Conservation (phyloP, 2,113 vertebrate species). For the Agelaius tricolor region DNA sequence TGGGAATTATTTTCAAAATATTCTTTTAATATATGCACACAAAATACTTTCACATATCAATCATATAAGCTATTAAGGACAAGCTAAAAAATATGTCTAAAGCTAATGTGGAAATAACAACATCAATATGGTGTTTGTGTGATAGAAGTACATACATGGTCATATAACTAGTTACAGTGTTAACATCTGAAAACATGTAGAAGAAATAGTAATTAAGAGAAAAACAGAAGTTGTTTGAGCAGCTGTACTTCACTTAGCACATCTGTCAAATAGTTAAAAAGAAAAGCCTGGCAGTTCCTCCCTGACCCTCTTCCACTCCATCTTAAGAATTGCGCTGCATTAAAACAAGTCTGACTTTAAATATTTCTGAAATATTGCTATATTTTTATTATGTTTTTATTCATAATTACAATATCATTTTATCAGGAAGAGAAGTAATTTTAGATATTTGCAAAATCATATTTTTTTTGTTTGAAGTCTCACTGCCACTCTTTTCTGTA, state of each 20-base stretch:
- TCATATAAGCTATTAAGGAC: neutral
- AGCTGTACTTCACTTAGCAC: neutral
- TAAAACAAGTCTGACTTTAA: neutral
- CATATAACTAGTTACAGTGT: neutral
- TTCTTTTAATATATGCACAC: neutral
- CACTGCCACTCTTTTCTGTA: neutral
- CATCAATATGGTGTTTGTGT: neutral
- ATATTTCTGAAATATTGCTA: neutral
- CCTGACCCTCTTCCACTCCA: neutral
- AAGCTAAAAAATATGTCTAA: neutral
- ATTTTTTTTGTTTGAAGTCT: neutral
- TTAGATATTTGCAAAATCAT: neutral
- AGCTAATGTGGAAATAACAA: neutral
- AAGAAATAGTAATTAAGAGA: neutral
- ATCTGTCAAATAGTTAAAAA: neutral
- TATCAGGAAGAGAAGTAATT: neutral
- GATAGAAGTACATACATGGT: neutral
- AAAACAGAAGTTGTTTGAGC: neutral
- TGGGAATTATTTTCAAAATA: slow-evolving; percentile 7
- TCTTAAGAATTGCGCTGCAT: neutral
- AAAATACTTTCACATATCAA: neutral
- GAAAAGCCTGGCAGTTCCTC: neutral
- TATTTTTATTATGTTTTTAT: neutral
- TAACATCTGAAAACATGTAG: neutral
- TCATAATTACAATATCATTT: neutral